Base-by-base conservation (phyloP, 1,140 invertebrate genomes). In the Drosophila malerkotliana region DNA sequence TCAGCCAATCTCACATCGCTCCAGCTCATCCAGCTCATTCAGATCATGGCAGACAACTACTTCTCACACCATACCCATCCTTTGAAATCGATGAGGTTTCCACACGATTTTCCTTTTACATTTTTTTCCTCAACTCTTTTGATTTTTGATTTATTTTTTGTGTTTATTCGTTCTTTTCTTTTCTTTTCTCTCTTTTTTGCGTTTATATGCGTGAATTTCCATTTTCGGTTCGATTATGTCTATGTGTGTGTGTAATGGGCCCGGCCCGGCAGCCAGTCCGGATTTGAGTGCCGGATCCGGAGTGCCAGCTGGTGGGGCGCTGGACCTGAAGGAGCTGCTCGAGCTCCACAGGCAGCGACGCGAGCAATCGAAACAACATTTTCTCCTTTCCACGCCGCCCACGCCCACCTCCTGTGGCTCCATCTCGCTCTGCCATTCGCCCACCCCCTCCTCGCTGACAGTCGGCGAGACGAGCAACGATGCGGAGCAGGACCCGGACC, bases 331-430 rank as follows among this genome's bases (percentile, higher is more conserved):
- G 74, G 85, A 91, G 77, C 78, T 91, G 56, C 78, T 91, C 71
- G 71, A 84, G 55, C 77, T 91, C 26, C 89, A 91, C 67, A 72
- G 90, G 75, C 90, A 90, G 73, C 85, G 90, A 14, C 82, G 77
- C 59, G 82, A 91, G 63, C 77, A 84, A 91, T 91, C 90, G 62
- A 91, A 91, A 90, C 85, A 91, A 90, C 83, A 84, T 84, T 91
- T 91, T 90, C 77, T 91, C 76, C 82, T 91, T 90, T 91, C 90
- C 79, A 77, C 90, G 69, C 85, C 90, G 59, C 77, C 90, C 60
- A 80, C 84, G 47, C 85, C 89, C 54, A 87, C 76, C 14, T 89
- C 89, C 48, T 81, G 80, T 39, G 77, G 84, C 71, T 91, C 89
- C 58, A 69, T 77, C 41, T 83, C 84, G 24, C 73, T 79, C 55